phyloP scores from a whole-genome alignment of 92 coral and sea anemone species.

The Umimayanthus chanpuru region DNA sequence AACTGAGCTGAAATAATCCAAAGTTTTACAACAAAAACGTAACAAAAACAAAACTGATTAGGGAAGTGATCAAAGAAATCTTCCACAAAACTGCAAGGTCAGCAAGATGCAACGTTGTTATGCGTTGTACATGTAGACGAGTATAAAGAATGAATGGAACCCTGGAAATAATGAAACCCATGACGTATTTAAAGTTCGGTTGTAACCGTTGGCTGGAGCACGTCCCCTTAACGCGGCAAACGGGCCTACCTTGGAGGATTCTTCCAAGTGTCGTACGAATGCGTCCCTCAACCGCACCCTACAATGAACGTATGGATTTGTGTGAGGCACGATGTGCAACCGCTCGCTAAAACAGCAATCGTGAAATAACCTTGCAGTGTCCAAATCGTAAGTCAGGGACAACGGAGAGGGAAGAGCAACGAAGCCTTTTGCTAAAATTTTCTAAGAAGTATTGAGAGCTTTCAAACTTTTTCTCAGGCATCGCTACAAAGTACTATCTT shows the following conservation, averaged over 20 bases:
- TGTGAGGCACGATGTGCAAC: not conserved
- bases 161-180: not conserved
- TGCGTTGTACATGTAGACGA: not conserved
- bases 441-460: too few species aligned
- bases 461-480: too few species aligned
- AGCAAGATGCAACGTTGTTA: not conserved
- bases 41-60: not conserved
- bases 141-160: not conserved
- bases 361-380: too few species aligned
- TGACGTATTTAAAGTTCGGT: not conserved
- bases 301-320: not conserved
- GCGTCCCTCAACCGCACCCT: conserved; percentile 89
- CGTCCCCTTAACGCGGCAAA: not conserved
- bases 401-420: too few species aligned
- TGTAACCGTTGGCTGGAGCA: not conserved
- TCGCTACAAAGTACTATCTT: too few species aligned
- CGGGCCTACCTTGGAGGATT: conserved; percentile 75
- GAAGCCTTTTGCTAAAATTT: too few species aligned
- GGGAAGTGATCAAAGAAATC: not conserved
- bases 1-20: too few species aligned
- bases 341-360: too few species aligned
- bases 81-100: not conserved
- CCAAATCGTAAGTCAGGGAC: too few species aligned
- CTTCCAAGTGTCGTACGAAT: conserved; percentile 78
- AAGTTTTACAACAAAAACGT: too few species aligned